Percentiles rank a stretch among this genome's conserved stretches.
These are phyloP conservation scores for Tetraneura akinire DNA, from an alignment of 1,140 invertebrate genomes.

Conservation along the genomic window DNA sequence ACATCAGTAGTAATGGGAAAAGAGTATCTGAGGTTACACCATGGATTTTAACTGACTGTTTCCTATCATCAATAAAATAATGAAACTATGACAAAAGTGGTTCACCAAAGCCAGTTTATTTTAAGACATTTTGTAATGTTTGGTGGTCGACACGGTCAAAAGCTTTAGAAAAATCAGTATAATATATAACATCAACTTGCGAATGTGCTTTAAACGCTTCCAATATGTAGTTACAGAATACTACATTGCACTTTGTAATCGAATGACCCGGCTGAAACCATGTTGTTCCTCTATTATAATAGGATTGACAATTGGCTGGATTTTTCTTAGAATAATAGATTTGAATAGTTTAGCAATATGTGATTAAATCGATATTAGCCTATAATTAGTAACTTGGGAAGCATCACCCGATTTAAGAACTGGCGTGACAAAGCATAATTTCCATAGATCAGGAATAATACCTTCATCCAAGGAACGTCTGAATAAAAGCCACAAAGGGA, in stretches of 20 bases:
- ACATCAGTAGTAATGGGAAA: neutral
- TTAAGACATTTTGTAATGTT: neutral
- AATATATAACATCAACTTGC: neutral
- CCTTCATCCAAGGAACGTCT: no score
- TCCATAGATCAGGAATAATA: neutral
- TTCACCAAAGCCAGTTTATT: neutral
- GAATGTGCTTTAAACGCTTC: neutral
- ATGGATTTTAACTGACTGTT: neutral
- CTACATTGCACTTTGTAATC: neutral
- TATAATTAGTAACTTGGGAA: neutral
- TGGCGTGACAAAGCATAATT: neutral
- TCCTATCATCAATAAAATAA: neutral
- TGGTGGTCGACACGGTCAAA: neutral
- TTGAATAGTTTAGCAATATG: neutral
- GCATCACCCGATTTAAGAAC: neutral
- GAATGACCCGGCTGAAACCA: neutral
- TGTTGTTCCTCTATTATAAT: neutral
- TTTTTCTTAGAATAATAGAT: neutral
- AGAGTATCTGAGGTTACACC: neutral
- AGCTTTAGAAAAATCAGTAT: neutral
- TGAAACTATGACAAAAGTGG: neutral
- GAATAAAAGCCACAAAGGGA: no score
- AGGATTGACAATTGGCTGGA: neutral
- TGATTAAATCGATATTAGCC: neutral
- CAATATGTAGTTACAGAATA: neutral